Evolutionary conservation across 1,140 invertebrate genomes (phyloP).

Genomic region (Ceratitis capitata): DNA sequence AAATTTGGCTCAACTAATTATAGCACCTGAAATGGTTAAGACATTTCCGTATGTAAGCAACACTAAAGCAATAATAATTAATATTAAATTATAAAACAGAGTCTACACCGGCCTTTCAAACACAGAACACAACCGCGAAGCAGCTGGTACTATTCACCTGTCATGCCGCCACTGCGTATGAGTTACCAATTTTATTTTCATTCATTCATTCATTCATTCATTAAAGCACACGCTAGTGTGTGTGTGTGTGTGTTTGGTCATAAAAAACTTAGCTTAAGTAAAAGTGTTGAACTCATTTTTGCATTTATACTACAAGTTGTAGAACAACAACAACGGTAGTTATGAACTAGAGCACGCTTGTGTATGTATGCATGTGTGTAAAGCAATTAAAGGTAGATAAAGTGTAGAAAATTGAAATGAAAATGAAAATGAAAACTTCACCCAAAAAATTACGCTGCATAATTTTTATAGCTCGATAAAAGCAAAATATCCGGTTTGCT

Average conservation of each 20-base stretch:
- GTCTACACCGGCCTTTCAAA: not conserved
- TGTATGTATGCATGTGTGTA: not conserved
- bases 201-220: no score
- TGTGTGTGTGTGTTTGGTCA: no score
- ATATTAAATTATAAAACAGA: not conserved
- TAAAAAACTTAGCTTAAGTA: not conserved
- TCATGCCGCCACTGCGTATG: not conserved
- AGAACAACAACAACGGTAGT: not conserved
- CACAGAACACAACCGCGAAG: not conserved
- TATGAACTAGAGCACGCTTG: not conserved
- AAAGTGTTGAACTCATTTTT: constrained; percentile 17
- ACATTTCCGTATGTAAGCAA: not conserved
- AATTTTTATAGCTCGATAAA: constrained; percentile 8
- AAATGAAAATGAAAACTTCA: constrained; percentile 32
- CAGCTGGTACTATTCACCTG: not conserved
- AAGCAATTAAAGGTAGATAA: not conserved
- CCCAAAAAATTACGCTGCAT: not conserved
- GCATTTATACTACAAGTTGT: not conserved
- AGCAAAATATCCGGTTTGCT: constrained; percentile 22
- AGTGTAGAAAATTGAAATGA: not conserved
- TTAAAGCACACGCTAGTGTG: no score
- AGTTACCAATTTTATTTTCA: constrained; percentile 12
- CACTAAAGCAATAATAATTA: not conserved
- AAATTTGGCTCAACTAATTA: not conserved
- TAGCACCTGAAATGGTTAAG: not conserved